Percentiles rank a stretch among this genome's conserved stretches.
phyloP scores from a whole-genome alignment of 2,797 vertebrate genomes.

The Smutsia temminckii region DNA sequence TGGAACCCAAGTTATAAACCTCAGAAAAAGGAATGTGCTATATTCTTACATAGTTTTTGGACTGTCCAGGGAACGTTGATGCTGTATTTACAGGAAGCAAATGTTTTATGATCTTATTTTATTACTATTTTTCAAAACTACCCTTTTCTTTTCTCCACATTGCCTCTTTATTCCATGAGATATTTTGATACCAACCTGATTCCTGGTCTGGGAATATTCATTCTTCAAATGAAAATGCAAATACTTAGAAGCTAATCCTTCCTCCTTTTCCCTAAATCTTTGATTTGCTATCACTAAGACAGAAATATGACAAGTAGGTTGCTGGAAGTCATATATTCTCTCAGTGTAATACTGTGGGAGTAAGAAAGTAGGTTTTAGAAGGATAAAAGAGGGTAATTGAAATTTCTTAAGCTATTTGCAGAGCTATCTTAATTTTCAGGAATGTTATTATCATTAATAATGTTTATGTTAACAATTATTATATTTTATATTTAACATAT shows the following conservation, averaged over 20 bases:
- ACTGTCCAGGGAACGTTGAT: neutral
- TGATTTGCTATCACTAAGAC: conserved; percentile 31
- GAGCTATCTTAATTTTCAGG: conserved; percentile 23
- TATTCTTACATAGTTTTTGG: neutral
- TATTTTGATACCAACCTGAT: neutral
- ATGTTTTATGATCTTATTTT: neutral
- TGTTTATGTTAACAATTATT: conserved; percentile 8
- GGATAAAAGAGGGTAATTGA: neutral
- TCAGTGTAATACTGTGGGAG: neutral
- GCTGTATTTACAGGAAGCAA: neutral
- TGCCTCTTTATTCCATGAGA: conserved; percentile 4
- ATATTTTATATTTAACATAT: neutral
- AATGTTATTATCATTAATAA: neutral
- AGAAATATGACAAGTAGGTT: conserved; percentile 36
- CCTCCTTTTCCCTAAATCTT: neutral
- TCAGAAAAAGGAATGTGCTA: neutral
- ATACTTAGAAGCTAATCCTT: conserved; percentile 49
- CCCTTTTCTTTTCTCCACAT: neutral
- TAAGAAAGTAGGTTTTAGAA: neutral
- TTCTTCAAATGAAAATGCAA: conserved; percentile 25
- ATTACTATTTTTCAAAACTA: neutral
- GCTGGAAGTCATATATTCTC: neutral
- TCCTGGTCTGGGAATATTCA: neutral
- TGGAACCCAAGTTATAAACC: neutral
- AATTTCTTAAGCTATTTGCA: conserved; percentile 34